Evolutionary conservation across 2,113 vertebrate species (phyloP), one percentile per base, ranked within the genome.

Genomic region (Trematocara nigrifrons): DNA sequence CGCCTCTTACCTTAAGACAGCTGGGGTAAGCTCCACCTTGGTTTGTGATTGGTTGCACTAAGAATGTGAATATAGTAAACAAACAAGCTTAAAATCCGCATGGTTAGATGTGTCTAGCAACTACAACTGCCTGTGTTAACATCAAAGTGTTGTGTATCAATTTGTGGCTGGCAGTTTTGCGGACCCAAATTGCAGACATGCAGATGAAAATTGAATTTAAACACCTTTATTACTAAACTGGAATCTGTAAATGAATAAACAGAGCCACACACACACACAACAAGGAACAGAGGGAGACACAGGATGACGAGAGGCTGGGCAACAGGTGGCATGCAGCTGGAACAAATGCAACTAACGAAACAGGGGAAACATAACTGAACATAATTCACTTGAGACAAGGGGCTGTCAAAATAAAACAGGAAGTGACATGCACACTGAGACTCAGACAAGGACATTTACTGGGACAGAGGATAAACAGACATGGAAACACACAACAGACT

Each of bases 291-390:
- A 54, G 20, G 52, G 10, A 54, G 52, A 12, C 20, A 22, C 52
- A 12, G 52, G 52, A 54, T 54, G 20, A 54, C 0, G 20, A 22
- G 1, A 54, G 52, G 20, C 53, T 56, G 53, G 1, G 53, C 53
- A 56, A 56, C 20, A 26, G 20, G 53, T 56, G 53, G 0, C 0
- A 26, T 56, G 20, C 53, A 56, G 53, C 22, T 26, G 0, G 22
- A 56, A 56, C 53, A 56, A 56, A 56, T 56, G 11, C 22, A 5
- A 0, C 53, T 56, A 56, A 56, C 2, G 6, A 56, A 56, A 56
- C 22, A 56, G 53, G 53, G 53, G 22, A 56, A 56, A 7, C 53
- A 56, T 7, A 56, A 26, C 22, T 56, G 20, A 26, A 56, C 53
- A 7, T 0, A 56, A 56, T 56, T 56, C 10, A 56, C 53, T 56